These are phyloP conservation scores for Yponomeuta sedellus DNA, from an alignment of 2,888 invertebrate genomes.

Conservation along the genomic window DNA sequence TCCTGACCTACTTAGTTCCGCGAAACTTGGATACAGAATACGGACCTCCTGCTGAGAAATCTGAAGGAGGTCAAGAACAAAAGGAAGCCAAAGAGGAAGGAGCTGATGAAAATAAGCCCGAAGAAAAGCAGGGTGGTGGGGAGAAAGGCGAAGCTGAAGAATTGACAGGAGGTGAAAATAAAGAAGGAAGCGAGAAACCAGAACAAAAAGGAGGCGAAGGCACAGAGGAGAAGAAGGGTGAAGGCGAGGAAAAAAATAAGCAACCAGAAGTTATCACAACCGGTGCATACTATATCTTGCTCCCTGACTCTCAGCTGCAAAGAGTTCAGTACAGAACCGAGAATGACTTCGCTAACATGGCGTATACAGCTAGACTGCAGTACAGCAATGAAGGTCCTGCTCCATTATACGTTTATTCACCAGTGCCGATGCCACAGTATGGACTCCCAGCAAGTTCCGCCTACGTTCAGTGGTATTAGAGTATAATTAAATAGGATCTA, in stretches of 20 bases:
- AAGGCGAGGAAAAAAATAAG: constrained; percentile 38
- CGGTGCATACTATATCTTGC: constrained; percentile 80
- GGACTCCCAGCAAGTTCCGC: constrained; percentile 29
- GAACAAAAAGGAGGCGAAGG: constrained; percentile 35
- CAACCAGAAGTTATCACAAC: constrained; percentile 53
- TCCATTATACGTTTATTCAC: constrained; percentile 77
- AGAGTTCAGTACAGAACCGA: constrained; percentile 77
- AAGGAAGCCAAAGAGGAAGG: constrained; percentile 22
- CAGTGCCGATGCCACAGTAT: constrained; percentile 29
- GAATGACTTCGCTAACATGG: constrained; percentile 75
- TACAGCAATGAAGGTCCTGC: constrained; percentile 80
- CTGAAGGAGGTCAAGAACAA: constrained; percentile 4
- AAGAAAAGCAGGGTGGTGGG: constrained; percentile 24
- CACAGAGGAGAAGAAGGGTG: constrained; percentile 26
- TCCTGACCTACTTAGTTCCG: constrained; percentile 51
- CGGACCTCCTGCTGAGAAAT: constrained; percentile 17
- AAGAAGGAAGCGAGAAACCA: constrained; percentile 30
- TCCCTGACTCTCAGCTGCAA: constrained; percentile 79
- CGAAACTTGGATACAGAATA: constrained; percentile 24
- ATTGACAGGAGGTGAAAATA: constrained; percentile 21
- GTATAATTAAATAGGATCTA: too few species aligned
- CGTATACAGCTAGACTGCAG: constrained; percentile 78
- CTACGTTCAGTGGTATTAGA: constrained; percentile 42
- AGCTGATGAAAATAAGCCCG: constrained; percentile 18
- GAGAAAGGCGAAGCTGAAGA: constrained; percentile 19